Evolutionary conservation across 2,113 vertebrate species (phyloP).

Genomic region (Engraulis encrasicolus): DNA sequence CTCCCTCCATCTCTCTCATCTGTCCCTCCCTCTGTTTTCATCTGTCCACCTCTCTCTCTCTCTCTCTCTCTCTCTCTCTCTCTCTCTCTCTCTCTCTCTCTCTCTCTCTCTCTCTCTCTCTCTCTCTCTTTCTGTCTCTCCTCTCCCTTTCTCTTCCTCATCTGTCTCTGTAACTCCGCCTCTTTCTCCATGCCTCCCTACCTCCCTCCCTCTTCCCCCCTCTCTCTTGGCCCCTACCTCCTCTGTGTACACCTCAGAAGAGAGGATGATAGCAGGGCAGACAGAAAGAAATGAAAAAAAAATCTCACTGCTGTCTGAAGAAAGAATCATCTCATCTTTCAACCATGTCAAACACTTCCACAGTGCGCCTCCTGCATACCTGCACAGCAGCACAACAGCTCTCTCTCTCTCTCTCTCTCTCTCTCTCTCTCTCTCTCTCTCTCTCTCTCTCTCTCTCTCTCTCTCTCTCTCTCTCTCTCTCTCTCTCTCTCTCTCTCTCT

Average conservation of each 20-base stretch:
- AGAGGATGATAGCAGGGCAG: neutral
- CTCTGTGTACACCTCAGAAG: neutral
- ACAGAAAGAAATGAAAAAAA: neutral
- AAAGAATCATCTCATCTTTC: neutral
- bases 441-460: neutral
- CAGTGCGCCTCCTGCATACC: neutral
- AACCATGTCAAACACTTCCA: neutral
- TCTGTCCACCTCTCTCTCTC: too few relatives aligned
- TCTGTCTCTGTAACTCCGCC: too few relatives aligned
- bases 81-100: too few relatives aligned
- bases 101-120: slow-evolving; percentile 16
- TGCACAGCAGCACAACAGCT: neutral
- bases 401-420: slow-evolving; percentile 36
- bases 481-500: neutral
- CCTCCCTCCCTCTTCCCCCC: too few relatives aligned
- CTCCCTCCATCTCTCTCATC: too few relatives aligned
- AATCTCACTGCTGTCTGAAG: neutral
- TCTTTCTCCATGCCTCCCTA: too few relatives aligned
- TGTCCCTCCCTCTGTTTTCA: too few relatives aligned
- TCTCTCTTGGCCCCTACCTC: slow-evolving; percentile 35
- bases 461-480: neutral
- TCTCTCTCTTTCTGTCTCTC: slow-evolving; percentile 47
- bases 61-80: too few relatives aligned
- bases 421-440: slow-evolving; percentile 38
- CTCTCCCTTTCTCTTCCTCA: too few relatives aligned